phyloP scores from a whole-genome alignment of 2,888 invertebrate species.

The Sesamia inferens region DNA sequence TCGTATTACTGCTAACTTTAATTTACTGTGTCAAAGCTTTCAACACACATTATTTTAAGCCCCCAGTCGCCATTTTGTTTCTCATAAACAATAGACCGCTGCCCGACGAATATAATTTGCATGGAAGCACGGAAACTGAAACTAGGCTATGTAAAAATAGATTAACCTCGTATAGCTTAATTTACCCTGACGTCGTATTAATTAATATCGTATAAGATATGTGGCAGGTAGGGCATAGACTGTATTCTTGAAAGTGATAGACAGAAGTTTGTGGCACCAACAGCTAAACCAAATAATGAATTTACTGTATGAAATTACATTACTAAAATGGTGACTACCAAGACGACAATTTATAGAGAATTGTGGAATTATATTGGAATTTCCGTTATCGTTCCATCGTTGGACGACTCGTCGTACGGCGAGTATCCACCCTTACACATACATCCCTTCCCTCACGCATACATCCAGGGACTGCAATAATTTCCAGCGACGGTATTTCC shows the following conservation, averaged over 20 bases:
- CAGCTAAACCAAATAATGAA: neutral
- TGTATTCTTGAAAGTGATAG: neutral
- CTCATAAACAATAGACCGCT: constrained; percentile 52
- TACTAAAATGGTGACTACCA: neutral
- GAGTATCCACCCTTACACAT: no score
- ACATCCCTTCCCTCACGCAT: no score
- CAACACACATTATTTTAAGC: constrained; percentile 35
- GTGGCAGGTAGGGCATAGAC: neutral
- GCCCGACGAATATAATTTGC: constrained; percentile 60
- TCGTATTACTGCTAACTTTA: constrained; percentile 3
- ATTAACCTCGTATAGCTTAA: constrained; percentile 33
- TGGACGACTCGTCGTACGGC: no score
- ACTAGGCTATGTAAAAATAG: constrained; percentile 44
- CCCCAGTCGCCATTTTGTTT: constrained; percentile 49
- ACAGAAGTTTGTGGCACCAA: neutral
- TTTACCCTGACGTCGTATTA: constrained; percentile 22
- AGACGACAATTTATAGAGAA: neutral
- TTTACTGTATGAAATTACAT: neutral
- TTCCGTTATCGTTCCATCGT: no score
- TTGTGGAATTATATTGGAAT: neutral
- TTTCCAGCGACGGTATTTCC: no score
- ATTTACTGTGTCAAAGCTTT: constrained; percentile 37
- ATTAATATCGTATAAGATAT: neutral
- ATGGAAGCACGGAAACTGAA: constrained; percentile 52
- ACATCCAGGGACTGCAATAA: no score